Evolutionary conservation across 1,140 invertebrate genomes (phyloP), one percentile per base, ranked within the genome.

Genomic region (Caenorhabditis tropicalis): DNA sequence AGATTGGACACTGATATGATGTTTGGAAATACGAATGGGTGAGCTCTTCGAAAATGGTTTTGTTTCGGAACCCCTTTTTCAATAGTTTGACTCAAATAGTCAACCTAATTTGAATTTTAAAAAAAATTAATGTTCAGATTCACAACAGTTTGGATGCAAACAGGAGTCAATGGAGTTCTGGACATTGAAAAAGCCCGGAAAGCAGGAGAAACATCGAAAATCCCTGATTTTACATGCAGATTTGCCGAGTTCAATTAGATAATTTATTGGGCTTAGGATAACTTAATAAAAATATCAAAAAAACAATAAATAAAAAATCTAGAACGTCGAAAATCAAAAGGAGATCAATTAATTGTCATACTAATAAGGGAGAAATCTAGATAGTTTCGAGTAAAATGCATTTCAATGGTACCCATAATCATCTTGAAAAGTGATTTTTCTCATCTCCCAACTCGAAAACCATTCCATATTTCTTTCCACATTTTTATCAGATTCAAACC

Each of bases 1-100:
- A 94, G 93, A 90, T 92, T 94, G 79, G 96, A 96, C 89, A 96
- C 96, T 0, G 96, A 98, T 89, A 97, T 98, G 86, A 91, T 95
- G 24, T 93, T 98, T 85, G 96, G 95, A 9, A 94, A 93, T 27
- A 93, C 94, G 82, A 96, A 95, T 91, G 95, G 95, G 65, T 74
- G 2, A 3, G 58, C 29, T n/a, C 21, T 56, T 0, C 4, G 10
- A 10, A n/a, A 15, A 12, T 27, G 10, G 53, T 1, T 51, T 51
- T 2, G 15, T 51, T 51, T 51, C 15, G 24, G 21, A 29, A 56
- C 53, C 9, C 7, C 0, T 29, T 7, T 15, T 12, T 27, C 2
- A 29, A 43, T 43, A 43, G 12, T 6, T 12, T 43, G 5, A 43
- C 39, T 43, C 39, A 43, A 6, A 6, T 43, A 12, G 5, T 43